Evolutionary conservation across 2,888 invertebrate species (phyloP).

Genomic region (Dryobotodes eremita): DNA sequence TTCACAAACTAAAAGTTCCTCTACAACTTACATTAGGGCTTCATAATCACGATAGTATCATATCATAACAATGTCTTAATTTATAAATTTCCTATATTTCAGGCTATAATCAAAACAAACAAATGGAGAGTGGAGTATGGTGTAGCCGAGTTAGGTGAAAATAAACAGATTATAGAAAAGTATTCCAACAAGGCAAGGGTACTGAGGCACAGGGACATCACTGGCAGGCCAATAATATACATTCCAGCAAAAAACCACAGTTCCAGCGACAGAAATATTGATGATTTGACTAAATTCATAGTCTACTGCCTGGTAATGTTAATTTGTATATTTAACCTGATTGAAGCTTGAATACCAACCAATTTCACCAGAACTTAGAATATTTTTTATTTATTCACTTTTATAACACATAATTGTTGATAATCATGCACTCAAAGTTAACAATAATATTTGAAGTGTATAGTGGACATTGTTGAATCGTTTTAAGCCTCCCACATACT

Average conservation of each 20-base stretch:
- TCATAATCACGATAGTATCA: not conserved
- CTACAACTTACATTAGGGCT: not conserved
- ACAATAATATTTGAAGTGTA: not conserved
- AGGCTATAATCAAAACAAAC: conserved; percentile 95
- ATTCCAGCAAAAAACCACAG: conserved; percentile 95
- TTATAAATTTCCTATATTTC: conserved; percentile 64
- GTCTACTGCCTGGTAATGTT: conserved; percentile 92
- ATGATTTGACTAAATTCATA: conserved; percentile 95
- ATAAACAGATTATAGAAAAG: conserved; percentile 89
- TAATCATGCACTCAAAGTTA: not conserved
- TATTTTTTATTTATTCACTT: not conserved
- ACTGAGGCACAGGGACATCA: conserved; percentile 93
- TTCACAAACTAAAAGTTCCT: not conserved
- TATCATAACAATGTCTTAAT: not conserved
- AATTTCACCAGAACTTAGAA: conserved; percentile 5
- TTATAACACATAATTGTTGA: not conserved
- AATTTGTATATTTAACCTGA: conserved; percentile 6
- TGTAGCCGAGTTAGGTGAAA: conserved; percentile 90
- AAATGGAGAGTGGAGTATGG: conserved; percentile 95
- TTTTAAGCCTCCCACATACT: not conserved
- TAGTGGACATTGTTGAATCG: not conserved
- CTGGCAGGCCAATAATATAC: conserved; percentile 94
- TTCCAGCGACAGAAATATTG: conserved; percentile 93
- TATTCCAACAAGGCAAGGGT: conserved; percentile 93
- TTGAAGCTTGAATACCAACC: not conserved